phyloP scores from a whole-genome alignment of 2,113 vertebrate species.

The Turdus rufiventris region DNA sequence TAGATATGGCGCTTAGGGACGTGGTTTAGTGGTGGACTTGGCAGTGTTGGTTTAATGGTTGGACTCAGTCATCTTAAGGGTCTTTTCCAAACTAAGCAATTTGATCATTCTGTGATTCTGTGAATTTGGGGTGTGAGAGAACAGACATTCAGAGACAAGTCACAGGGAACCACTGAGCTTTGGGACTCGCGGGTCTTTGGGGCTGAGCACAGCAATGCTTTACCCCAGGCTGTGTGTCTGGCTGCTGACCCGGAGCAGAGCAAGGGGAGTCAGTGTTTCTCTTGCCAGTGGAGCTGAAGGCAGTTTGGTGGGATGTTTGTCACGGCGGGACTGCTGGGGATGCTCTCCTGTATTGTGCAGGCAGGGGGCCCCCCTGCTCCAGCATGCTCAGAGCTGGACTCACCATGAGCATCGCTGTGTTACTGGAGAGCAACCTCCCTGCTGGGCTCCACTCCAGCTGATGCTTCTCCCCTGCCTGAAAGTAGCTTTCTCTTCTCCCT shows the following conservation, averaged over 20 bases:
- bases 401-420: accelerated
- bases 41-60: background rate
- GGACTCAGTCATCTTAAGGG: background rate
- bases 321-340: background rate
- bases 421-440: background rate
- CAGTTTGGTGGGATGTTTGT: background rate
- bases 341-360: constrained; percentile 13
- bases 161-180: background rate
- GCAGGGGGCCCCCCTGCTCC: constrained; percentile 26
- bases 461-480: background rate
- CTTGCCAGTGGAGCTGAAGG: background rate
- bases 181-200: background rate
- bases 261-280: background rate
- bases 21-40: background rate
- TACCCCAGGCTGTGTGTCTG: background rate
- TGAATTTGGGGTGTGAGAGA: background rate
- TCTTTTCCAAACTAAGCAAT: background rate
- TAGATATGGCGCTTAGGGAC: background rate
- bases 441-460: background rate
- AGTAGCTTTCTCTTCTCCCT: background rate
- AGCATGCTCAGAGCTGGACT: background rate
- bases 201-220: background rate
- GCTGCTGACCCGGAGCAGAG: background rate
- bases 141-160: background rate
- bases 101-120: background rate